Conservation (phyloP, 2,113 vertebrate genomes). For the Lontra canadensis region DNA sequence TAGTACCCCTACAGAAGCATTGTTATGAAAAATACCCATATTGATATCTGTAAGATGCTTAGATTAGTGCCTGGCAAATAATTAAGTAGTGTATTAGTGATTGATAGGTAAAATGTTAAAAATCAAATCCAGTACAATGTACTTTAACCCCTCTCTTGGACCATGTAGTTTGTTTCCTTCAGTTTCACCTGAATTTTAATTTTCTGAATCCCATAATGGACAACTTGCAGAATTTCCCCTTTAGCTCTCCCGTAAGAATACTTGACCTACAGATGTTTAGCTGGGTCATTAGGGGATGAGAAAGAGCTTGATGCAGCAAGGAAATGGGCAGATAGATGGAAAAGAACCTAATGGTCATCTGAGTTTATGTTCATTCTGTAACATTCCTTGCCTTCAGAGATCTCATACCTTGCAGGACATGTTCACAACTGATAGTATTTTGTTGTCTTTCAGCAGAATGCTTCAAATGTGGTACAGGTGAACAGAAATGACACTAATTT, state of each 20-base stretch:
- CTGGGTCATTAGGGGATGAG: neutral
- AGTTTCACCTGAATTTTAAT: neutral
- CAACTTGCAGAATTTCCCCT: neutral
- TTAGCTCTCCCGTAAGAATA: neutral
- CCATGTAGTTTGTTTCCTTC: neutral
- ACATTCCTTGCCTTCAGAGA: neutral
- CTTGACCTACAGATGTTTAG: neutral
- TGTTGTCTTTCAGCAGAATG: neutral
- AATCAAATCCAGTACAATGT: constrained; percentile 15
- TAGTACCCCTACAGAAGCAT: neutral
- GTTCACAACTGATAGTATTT: neutral
- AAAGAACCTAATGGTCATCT: neutral
- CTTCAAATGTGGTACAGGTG: neutral
- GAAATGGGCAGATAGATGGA: neutral
- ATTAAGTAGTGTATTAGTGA: neutral
- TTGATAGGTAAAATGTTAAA: neutral
- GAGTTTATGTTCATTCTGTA: neutral
- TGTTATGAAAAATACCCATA: neutral
- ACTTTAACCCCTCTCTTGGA: neutral
- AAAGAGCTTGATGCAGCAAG: neutral
- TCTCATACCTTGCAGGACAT: neutral
- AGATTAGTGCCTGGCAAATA: neutral
- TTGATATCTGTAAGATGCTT: neutral
- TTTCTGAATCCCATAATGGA: neutral
- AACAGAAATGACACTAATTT: neutral